Evolutionary conservation across 2,113 vertebrate species (phyloP).

Genomic region (Empidonax alnorum): DNA sequence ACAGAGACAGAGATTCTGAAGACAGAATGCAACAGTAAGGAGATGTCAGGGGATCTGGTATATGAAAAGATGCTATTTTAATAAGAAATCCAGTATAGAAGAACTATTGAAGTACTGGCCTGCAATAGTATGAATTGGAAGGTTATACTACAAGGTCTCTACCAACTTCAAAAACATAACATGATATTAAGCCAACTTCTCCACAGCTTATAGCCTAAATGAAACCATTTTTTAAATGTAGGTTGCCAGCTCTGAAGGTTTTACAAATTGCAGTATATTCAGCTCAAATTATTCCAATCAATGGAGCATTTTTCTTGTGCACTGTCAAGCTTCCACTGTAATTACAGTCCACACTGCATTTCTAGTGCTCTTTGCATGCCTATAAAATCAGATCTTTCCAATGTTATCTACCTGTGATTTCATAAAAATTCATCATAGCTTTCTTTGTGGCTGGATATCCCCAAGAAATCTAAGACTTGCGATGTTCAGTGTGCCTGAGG

Average conservation of each 20-base stretch:
- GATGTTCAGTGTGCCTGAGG: neutral
- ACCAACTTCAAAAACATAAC: neutral
- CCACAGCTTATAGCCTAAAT: neutral
- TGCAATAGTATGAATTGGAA: neutral
- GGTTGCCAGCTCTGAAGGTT: neutral
- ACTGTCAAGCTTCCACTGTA: neutral
- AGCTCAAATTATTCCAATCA: constrained; percentile 44
- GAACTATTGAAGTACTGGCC: neutral
- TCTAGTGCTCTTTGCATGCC: neutral
- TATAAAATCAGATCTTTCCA: constrained; percentile 6
- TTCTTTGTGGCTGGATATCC: neutral
- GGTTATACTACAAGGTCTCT: neutral
- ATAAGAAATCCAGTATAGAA: neutral
- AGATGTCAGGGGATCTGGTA: neutral
- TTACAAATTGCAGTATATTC: constrained; percentile 1
- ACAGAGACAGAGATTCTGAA: neutral
- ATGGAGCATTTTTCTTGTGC: constrained; percentile 31
- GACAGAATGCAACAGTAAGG: neutral
- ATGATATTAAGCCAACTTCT: neutral
- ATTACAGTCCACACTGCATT: neutral
- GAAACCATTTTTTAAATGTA: neutral
- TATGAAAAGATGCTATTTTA: neutral
- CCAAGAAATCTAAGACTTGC: neutral
- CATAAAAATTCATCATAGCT: neutral
- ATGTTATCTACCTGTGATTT: constrained; percentile 5